Evolutionary conservation across 2,888 invertebrate genomes (phyloP).

Genomic region (Eustalomyia histrio): DNA sequence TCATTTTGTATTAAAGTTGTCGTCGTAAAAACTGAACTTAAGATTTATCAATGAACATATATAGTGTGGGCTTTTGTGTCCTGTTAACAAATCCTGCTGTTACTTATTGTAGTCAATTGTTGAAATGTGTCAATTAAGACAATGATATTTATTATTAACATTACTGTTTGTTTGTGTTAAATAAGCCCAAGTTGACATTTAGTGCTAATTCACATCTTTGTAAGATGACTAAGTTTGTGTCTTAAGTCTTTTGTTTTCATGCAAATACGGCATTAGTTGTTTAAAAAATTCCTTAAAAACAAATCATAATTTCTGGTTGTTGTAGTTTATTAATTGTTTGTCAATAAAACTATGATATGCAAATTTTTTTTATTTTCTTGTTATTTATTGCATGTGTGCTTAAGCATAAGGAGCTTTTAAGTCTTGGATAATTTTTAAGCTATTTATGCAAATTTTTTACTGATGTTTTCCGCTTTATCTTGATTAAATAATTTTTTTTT

Average conservation of each 20-base stretch:
- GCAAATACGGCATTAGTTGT: background rate
- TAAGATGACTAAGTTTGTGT: background rate
- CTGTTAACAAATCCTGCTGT: conserved; percentile 4
- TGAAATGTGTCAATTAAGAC: background rate
- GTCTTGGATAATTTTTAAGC: background rate
- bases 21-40: background rate
- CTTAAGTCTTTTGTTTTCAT: background rate
- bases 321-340: background rate
- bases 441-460: background rate
- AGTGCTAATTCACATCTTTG: background rate
- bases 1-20: conserved; percentile 21
- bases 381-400: background rate
- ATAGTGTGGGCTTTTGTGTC: background rate
- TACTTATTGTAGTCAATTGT: background rate
- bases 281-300: background rate
- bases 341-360: background rate
- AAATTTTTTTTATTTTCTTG: background rate
- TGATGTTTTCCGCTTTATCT: background rate
- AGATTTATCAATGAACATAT: background rate
- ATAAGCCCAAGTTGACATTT: too few relatives aligned
- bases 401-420: background rate
- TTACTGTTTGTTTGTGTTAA: too few relatives aligned
- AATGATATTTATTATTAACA: background rate
- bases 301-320: background rate
- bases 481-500: background rate